phyloP scores from a whole-genome alignment of 2,797 vertebrate species.

The Gymnothorax reevesii region DNA sequence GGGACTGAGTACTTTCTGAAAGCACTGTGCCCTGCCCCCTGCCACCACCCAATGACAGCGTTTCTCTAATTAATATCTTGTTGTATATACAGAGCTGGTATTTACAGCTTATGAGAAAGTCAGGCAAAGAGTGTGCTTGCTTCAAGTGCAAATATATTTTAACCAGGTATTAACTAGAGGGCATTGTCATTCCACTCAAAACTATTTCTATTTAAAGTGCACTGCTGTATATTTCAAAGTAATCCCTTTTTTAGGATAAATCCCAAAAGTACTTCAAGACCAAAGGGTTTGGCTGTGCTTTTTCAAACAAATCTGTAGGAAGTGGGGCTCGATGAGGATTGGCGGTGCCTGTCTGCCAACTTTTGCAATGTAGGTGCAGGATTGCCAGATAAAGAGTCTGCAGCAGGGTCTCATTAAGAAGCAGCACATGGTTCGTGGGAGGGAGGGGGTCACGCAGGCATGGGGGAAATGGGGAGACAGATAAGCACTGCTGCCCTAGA shows the following conservation, averaged over 20 bases:
- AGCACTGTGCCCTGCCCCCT: no score
- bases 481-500: background rate
- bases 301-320: background rate
- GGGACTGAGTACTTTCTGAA: no score
- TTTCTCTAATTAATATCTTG: background rate
- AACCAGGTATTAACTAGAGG: background rate
- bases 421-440: background rate
- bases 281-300: background rate
- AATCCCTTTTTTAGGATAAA: background rate
- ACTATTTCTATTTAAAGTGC: background rate
- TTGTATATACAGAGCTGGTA: background rate
- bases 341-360: background rate
- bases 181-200: background rate
- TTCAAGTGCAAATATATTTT: background rate
- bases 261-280: background rate
- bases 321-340: background rate
- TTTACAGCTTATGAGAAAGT: background rate
- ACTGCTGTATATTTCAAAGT: background rate
- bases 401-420: constrained; percentile 19
- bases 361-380: background rate
- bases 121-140: background rate
- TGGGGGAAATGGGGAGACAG: background rate
- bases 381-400: constrained; percentile 10
- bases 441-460: background rate
- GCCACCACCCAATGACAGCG: no score